Evolutionary conservation across 1,140 invertebrate species (phyloP).

Genomic region (Magallana angulata): DNA sequence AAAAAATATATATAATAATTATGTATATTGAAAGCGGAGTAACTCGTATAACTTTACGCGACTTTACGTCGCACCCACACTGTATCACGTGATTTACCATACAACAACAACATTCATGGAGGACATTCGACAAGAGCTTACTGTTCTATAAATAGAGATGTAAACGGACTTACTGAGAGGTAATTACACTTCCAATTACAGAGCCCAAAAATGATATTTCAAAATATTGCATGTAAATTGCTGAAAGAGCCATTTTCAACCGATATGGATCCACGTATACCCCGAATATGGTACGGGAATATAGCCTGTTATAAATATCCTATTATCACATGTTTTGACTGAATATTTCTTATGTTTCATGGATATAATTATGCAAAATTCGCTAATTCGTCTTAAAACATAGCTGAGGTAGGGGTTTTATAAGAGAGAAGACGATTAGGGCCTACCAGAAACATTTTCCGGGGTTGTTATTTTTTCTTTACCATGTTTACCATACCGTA

Average conservation of each 20-base stretch:
- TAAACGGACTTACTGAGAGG: not conserved
- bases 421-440: too few species aligned
- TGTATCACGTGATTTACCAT: not conserved
- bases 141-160: not conserved
- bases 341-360: not conserved
- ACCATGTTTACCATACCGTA: not conserved
- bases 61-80: not conserved
- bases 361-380: too few species aligned
- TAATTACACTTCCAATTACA: too few species aligned
- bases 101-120: not conserved
- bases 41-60: not conserved
- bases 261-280: not conserved
- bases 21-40: not conserved
- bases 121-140: not conserved
- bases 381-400: too few species aligned
- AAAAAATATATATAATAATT: not conserved
- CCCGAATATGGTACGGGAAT: too few species aligned
- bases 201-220: too few species aligned
- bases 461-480: not conserved
- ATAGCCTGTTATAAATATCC: too few species aligned
- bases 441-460: too few species aligned
- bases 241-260: not conserved
- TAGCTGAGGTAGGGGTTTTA: too few species aligned
- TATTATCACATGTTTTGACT: not conserved
- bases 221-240: not conserved